Evolutionary conservation across 2,888 invertebrate species (phyloP).

Genomic region (Acrobasis consociella): DNA sequence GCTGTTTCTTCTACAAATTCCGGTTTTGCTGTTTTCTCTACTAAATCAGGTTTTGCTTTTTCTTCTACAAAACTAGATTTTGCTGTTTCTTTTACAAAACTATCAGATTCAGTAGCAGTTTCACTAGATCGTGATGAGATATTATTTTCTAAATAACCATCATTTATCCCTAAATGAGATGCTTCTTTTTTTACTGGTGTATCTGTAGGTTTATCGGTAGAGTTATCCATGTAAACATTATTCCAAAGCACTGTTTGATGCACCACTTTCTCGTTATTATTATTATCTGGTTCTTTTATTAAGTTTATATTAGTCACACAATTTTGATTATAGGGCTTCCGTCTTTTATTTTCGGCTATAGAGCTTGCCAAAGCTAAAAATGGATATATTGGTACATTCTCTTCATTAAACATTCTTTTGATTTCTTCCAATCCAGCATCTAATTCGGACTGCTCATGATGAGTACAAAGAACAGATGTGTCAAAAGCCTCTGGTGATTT

Average conservation of each 20-base stretch:
- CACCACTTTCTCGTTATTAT: too few relatives aligned
- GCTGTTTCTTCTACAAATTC: background rate
- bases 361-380: background rate
- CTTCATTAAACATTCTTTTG: slow-evolving; percentile 9
- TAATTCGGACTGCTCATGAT: slow-evolving; percentile 4
- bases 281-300: too few relatives aligned
- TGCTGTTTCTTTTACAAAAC: background rate
- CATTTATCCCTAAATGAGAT: background rate
- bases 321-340: background rate
- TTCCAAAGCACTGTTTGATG: too few relatives aligned
- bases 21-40: background rate
- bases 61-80: background rate
- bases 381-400: background rate
- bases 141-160: background rate
- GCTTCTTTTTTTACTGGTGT: background rate
- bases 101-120: background rate
- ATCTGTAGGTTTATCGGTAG: background rate
- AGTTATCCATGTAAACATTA: too few relatives aligned
- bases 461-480: background rate
- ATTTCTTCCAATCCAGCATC: slow-evolving; percentile 7
- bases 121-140: background rate
- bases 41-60: background rate
- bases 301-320: background rate
- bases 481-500: background rate
- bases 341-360: background rate